A percentile compares a stretch with the other conserved stretches of the same genome.
Conservation (phyloP, 2,113 vertebrate species). For the Sinocyclocheilus grahami region DNA sequence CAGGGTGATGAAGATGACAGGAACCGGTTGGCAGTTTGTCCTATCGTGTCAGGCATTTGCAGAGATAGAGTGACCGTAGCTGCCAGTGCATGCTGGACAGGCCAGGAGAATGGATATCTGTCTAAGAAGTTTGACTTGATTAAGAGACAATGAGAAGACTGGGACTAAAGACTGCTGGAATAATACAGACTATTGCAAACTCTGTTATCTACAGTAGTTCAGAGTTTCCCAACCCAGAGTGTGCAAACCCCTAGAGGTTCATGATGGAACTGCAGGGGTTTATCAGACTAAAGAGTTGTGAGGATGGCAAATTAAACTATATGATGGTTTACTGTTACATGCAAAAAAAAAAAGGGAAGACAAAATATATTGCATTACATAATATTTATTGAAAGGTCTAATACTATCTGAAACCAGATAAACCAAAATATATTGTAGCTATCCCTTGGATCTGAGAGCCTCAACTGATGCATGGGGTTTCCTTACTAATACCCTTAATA, state of each 20-base stretch:
- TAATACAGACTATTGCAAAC: neutral
- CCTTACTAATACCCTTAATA: too few relatives aligned
- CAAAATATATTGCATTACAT: too few relatives aligned
- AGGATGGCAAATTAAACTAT: neutral
- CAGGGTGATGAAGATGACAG: constrained; percentile 52
- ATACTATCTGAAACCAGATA: too few relatives aligned
- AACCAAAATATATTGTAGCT: too few relatives aligned
- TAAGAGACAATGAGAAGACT: neutral
- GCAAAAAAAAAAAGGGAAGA: too few relatives aligned
- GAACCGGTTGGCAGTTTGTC: constrained; percentile 19
- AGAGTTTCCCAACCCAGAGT: neutral
- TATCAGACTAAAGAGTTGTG: neutral
- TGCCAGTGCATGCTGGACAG: constrained; percentile 2
- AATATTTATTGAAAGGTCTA: too few relatives aligned
- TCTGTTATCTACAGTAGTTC: neutral
- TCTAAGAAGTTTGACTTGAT: neutral
- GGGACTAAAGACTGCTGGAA: neutral
- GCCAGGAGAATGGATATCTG: neutral
- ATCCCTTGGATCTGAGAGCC: too few relatives aligned
- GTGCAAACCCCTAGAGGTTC: neutral
- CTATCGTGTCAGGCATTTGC: constrained; percentile 18
- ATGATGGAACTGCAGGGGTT: neutral
- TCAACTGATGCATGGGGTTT: too few relatives aligned
- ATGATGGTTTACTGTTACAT: too few relatives aligned
- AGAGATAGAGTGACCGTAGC: constrained; percentile 4